A percentile compares a stretch with the other conserved stretches of the same genome.
Evolutionary conservation across 2,888 invertebrate species (phyloP).

Genomic region (Amitus sp.): DNA sequence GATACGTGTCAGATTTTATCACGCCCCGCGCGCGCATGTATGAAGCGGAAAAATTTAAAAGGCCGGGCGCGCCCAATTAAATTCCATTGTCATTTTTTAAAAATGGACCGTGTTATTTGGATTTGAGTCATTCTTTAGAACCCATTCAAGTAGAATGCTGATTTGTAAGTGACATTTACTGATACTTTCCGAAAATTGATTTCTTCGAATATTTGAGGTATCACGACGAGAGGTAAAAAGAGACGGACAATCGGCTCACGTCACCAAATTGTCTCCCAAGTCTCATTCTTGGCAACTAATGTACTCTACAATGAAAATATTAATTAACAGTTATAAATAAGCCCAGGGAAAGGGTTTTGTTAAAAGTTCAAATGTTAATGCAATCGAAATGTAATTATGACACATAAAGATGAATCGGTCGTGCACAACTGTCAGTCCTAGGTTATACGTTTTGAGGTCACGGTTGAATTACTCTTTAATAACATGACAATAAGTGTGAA

Average conservation of each 20-base stretch:
- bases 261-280: conserved; percentile 25
- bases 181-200: neutral
- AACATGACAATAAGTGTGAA: neutral
- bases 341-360: too few relatives aligned
- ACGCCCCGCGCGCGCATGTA: conserved; percentile 18
- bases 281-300: too few relatives aligned
- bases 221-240: neutral
- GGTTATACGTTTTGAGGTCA: conserved; percentile 21
- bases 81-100: too few relatives aligned
- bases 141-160: too few relatives aligned
- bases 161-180: too few relatives aligned
- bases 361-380: conserved; percentile 1
- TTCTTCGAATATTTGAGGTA: neutral
- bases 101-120: too few relatives aligned
- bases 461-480: neutral
- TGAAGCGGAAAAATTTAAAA: too few relatives aligned
- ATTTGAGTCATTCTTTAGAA: too few relatives aligned
- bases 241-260: conserved; percentile 6
- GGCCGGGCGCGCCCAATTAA: too few relatives aligned
- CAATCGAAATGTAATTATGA: neutral
- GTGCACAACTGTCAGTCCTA: conserved; percentile 13
- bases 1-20: conserved; percentile 55
- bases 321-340: too few relatives aligned
- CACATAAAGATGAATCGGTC: conserved; percentile 25
- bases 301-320: conserved; percentile 20